Evolutionary conservation across 1,140 invertebrate genomes (phyloP), one percentile per base, ranked within the genome.

Genomic region (Arctopsyche grandis): DNA sequence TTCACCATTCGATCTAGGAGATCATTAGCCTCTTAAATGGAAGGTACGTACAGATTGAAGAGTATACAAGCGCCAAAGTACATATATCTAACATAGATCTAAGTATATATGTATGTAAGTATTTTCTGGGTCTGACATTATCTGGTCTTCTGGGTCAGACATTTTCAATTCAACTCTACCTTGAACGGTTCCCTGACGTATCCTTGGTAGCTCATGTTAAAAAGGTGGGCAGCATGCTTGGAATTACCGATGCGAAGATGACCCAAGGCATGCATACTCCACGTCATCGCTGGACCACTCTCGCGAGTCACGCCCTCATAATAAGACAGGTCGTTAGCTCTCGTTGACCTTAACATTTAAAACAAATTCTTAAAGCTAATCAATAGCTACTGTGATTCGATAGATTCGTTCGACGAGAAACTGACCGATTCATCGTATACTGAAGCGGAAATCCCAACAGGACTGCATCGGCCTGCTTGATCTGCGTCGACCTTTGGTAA

Each of bases 381-480:
- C 21, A 1, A 14, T 0, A 24, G 44, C 24, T 22, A 0, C 7
- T 7, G 0, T 5, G 26, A 9, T 16, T 9, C 52, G 26, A 60
- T 22, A 10, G 14, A 77, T 38, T 48, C n/a, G 12, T 60, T 4
- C 9, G 21, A 19, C 26, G 5, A 60, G 9, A 75, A 1, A 79
- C 81, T 73, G 77, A 87, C 87, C 84, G 69, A 78, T 88, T 87
- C 88, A 87, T 90, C n/a, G 86, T 83, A 83, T 89, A 91, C 22
- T 87, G 85, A 19, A 91, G 71, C 0, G 90, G 90, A 82, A 86
- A 91, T 0, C 89, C 90, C 3, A 91, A 81, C 5, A 91, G 81
- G 29, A 90, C 87, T 10, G 85, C 87, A 77, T 91, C 90, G 14
- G 90, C 90, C 78, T 91, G 90, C 69, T 91, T 91, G 9, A 91